Evolutionary conservation across 2,888 invertebrate species (phyloP).

Genomic region (Drosophila recens): DNA sequence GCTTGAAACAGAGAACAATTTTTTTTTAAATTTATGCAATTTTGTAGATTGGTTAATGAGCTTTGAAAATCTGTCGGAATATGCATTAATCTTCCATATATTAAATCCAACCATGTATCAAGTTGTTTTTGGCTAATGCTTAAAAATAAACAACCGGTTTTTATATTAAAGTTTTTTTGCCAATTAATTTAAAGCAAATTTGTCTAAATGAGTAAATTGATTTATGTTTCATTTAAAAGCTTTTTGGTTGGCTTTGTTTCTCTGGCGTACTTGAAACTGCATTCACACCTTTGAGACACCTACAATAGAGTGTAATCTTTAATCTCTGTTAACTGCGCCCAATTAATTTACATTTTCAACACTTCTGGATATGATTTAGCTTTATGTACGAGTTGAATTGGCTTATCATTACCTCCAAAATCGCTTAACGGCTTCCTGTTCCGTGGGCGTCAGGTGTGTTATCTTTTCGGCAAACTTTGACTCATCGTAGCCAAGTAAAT

Average conservation of each 20-base stretch:
- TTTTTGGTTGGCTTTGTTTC: conserved; percentile 9
- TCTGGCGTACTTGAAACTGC: conserved; percentile 2
- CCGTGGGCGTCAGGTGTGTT: conserved; percentile 76
- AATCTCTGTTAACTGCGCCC: conserved; percentile 28
- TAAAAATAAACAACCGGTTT: conserved; percentile 44
- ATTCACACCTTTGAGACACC: conserved; percentile 35
- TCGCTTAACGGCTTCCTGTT: conserved; percentile 81
- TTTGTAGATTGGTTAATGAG: conserved; percentile 9
- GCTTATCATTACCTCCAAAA: conserved; percentile 80
- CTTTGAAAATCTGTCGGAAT: background rate
- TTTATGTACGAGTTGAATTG: background rate
- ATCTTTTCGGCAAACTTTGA: conserved; percentile 77
- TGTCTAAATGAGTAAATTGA: conserved; percentile 24
- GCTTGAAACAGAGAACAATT: background rate
- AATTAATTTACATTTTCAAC: conserved; percentile 40
- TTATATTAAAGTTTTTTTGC: conserved; percentile 18
- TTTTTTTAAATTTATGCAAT: conserved; percentile 18
- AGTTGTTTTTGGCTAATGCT: conserved; percentile 8
- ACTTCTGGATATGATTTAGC: conserved; percentile 10
- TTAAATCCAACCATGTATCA: conserved; percentile 27
- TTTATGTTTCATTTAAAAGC: conserved; percentile 24
- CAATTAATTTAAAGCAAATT: conserved; percentile 38
- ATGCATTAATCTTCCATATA: conserved; percentile 8
- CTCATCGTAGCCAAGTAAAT: conserved; percentile 66
- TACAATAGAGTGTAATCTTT: conserved; percentile 27